Base-by-base conservation (phyloP, 2,113 vertebrate species). In the Poecile atricapillus region DNA sequence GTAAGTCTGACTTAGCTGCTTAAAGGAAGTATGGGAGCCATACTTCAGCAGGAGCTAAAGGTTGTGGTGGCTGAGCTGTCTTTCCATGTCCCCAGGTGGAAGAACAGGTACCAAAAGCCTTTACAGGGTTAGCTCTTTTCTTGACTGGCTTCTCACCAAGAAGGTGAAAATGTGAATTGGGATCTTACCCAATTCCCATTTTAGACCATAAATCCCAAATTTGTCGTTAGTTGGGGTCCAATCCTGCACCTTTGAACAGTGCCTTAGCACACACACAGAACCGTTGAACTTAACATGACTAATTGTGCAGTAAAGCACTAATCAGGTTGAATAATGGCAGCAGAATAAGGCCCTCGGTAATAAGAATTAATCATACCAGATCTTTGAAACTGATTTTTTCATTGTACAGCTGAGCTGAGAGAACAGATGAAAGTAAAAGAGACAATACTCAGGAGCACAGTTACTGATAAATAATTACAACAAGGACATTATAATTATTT, bases 381-480 rank as follows among this genome's bases (percentile, higher is more conserved):
- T 96, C 86, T 95, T 83, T 73, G 79, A 91, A 96, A 89, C 58
- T 49, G 75, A 71, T 93, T 92, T 95, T 96, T 92, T 75, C 94
- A 78, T 96, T 93, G 92, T 96, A 97, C 88, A 94, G 90, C 88
- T 96, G 89, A 97, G 95, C 91, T 97, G 95, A 97, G 85, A 97
- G 95, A 96, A 93, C 79, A 97, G 94, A 97, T 95, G 95, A 97
- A 97, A 96, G 96, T 84, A 52, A 94, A 96, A 96, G 87, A 96
- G 76, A 83, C 91, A 97, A 97, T 97, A 96, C 98, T 98, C 97
- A 96, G 90, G 98, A 98, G 97, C 96, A 97, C 95, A 97, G 96
- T 98, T 97, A 97, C 97, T 97, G 97, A 97, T 98, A 98, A 98
- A 98, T 98, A 98, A 98, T 98, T 98, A 97, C 97, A 98, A 97